A percentile compares a stretch with the other conserved stretches of the same genome.
phyloP scores from a whole-genome alignment of 1,140 invertebrate genomes.

The Eupeodes corollae region DNA sequence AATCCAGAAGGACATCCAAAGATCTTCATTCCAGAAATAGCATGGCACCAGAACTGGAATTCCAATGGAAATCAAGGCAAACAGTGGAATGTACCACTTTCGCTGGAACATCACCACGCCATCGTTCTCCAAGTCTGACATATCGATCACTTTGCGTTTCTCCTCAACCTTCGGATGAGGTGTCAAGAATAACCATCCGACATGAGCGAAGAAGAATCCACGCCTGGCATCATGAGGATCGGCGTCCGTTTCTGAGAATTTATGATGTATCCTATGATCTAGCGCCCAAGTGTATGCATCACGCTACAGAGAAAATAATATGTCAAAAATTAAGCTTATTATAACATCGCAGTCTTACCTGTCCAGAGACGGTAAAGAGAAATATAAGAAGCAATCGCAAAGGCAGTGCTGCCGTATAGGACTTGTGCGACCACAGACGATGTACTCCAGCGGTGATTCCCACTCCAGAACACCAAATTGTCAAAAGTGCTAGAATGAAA shows the following conservation, averaged over 20 bases:
- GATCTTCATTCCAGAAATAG: slow-evolving; percentile 71
- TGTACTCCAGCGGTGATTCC: slow-evolving; percentile 75
- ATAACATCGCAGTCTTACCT: slow-evolving; percentile 31
- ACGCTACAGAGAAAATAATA: slow-evolving; percentile 40
- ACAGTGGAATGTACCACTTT: slow-evolving; percentile 62
- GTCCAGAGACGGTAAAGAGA: slow-evolving; percentile 58
- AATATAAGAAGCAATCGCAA: slow-evolving; percentile 57
- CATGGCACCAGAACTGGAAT: slow-evolving; percentile 69
- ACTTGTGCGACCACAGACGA: slow-evolving; percentile 70
- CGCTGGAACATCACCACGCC: slow-evolving; percentile 78
- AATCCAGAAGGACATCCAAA: slow-evolving; percentile 71
- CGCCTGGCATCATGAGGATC: slow-evolving; percentile 72
- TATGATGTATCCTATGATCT: slow-evolving; percentile 74
- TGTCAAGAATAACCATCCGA: slow-evolving; percentile 67
- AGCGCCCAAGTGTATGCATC: slow-evolving; percentile 67
- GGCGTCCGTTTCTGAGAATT: slow-evolving; percentile 68
- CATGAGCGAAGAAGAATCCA: slow-evolving; percentile 71
- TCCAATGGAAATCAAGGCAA: slow-evolving; percentile 61
- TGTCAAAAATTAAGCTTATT: neutral
- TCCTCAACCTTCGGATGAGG: slow-evolving; percentile 66
- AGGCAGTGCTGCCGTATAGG: slow-evolving; percentile 69
- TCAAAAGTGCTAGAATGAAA: slow-evolving; percentile 46
- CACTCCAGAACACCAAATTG: slow-evolving; percentile 42
- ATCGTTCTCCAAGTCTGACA: slow-evolving; percentile 74
- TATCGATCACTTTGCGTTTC: slow-evolving; percentile 64